A percentile compares a stretch with the other conserved stretches of the same genome.
Conservation (phyloP, 2,113 vertebrate species). For the Myotis yumanensis region DNA sequence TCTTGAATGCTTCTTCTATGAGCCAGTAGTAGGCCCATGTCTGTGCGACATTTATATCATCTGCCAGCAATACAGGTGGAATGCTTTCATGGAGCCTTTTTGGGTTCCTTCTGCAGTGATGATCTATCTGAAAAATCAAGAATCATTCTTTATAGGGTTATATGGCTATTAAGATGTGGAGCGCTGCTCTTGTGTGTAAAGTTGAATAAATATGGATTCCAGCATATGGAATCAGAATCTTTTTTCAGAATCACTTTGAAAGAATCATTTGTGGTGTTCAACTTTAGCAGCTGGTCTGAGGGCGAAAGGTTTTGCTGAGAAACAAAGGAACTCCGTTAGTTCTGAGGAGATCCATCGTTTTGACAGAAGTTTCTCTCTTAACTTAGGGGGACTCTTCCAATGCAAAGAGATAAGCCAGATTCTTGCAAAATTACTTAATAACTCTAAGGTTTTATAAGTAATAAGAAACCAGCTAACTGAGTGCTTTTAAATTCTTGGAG, state of each 20-base stretch:
- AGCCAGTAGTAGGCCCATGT: slow-evolving; percentile 85
- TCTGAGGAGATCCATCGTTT: slow-evolving; percentile 30
- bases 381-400: slow-evolving; percentile 18
- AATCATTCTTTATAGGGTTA: slow-evolving; percentile 79
- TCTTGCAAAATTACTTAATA: slow-evolving; percentile 40
- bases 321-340: slow-evolving; percentile 71
- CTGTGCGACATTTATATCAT: slow-evolving; percentile 86
- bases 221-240: slow-evolving; percentile 63
- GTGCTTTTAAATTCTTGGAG: not conserved
- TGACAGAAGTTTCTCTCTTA: slow-evolving; percentile 42
- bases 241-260: slow-evolving; percentile 74
- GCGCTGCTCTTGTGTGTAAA: slow-evolving; percentile 77
- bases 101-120: slow-evolving; percentile 53
- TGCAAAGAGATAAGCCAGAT: not conserved
- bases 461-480: not conserved
- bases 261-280: slow-evolving; percentile 64
- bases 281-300: slow-evolving; percentile 74
- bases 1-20: slow-evolving; percentile 86
- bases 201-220: slow-evolving; percentile 71
- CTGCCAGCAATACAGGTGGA: slow-evolving; percentile 92
- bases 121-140: slow-evolving; percentile 78
- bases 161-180: slow-evolving; percentile 76
- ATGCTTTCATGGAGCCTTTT: slow-evolving; percentile 85
- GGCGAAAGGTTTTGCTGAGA: slow-evolving; percentile 64
- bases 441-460: slow-evolving; percentile 16